Evolutionary conservation across 2,797 vertebrate genomes (phyloP).

Genomic region (Argya squamiceps): DNA sequence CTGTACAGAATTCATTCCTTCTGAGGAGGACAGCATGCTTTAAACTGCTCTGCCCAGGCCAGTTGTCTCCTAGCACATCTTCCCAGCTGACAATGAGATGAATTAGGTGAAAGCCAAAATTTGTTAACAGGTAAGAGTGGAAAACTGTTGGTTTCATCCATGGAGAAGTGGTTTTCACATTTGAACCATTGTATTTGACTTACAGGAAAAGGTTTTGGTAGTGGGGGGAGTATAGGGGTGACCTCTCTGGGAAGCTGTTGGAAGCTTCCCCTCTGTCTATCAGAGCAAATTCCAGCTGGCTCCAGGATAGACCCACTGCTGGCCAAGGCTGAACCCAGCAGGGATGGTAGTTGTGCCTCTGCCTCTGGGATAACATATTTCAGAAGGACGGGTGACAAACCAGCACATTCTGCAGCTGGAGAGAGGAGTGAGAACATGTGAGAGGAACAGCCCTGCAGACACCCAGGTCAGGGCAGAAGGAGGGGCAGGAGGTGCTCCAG

Average conservation of each 20-base stretch:
- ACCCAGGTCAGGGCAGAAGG: background rate
- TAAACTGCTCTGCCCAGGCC: background rate
- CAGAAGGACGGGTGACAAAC: accelerated
- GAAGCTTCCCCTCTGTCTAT: background rate
- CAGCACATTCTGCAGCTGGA: background rate
- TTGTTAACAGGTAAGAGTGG: conserved; percentile 22
- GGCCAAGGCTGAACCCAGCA: background rate
- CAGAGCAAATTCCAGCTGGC: background rate
- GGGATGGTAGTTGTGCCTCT: background rate
- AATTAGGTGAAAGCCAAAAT: background rate
- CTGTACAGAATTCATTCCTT: background rate
- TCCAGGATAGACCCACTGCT: accelerated
- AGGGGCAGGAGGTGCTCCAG: background rate
- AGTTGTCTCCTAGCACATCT: background rate
- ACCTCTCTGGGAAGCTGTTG: background rate
- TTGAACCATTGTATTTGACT: background rate
- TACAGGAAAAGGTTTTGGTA: background rate
- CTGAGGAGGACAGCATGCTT: background rate
- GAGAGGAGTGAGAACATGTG: background rate
- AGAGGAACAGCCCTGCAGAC: background rate
- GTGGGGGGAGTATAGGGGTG: no score
- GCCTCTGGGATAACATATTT: background rate
- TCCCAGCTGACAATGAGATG: background rate
- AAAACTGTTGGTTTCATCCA: background rate
- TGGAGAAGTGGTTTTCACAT: background rate